These are phyloP conservation scores for Drosophila tsacasi DNA, from an alignment of 1,140 invertebrate species.

Conservation along the genomic window DNA sequence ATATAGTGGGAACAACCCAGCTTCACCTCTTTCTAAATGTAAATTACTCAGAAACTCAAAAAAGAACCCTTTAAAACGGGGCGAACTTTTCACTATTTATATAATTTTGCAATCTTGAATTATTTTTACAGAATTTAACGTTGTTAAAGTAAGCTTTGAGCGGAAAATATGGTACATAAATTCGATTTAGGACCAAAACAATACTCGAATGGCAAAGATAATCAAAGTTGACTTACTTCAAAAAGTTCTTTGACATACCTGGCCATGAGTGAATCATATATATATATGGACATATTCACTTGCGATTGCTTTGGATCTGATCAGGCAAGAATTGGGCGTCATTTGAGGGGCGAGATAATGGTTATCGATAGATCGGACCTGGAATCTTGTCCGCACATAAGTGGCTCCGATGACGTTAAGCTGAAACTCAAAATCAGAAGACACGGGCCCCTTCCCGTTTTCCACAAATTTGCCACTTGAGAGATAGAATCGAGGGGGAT, in stretches of 20 bases:
- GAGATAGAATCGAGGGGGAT: slow-evolving; percentile 25
- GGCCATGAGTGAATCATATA: slow-evolving; percentile 32
- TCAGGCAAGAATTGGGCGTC: slow-evolving; percentile 4
- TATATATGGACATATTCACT: not conserved
- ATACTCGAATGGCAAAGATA: slow-evolving; percentile 3
- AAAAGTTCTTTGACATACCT: slow-evolving; percentile 36
- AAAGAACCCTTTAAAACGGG: not conserved
- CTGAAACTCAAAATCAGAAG: slow-evolving; percentile 25
- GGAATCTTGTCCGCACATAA: slow-evolving; percentile 29
- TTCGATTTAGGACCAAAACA: slow-evolving; percentile 7
- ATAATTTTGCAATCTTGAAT: not conserved
- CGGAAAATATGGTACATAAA: no score
- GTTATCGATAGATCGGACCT: slow-evolving; percentile 36
- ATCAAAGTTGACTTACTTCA: slow-evolving; percentile 1
- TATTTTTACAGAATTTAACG: not conserved
- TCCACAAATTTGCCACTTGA: slow-evolving; percentile 25
- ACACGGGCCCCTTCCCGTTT: slow-evolving; percentile 19
- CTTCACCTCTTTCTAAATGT: no score
- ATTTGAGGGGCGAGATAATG: slow-evolving; percentile 37
- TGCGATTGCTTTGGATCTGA: slow-evolving; percentile 12
- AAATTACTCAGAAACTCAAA: not conserved
- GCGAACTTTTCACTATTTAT: no score
- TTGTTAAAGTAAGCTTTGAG: no score
- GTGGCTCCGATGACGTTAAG: slow-evolving; percentile 27
- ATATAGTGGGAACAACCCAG: not conserved